Conservation (phyloP, 2,888 invertebrate species). For the Pseudanteris insignis region DNA sequence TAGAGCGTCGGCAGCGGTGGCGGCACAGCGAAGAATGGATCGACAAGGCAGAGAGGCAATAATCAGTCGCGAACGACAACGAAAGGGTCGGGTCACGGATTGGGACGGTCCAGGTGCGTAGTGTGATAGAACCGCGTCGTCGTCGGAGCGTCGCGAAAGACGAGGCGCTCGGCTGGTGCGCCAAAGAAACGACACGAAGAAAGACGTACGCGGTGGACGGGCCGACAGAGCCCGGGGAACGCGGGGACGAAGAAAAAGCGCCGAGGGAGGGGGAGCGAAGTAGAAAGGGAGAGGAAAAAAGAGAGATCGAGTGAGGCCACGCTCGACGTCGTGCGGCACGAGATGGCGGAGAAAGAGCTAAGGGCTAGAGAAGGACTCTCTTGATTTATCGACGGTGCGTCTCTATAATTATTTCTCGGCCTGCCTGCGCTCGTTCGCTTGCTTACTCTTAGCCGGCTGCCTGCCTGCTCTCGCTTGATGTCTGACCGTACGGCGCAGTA, state of each 20-base stretch:
- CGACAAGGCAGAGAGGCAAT: slow-evolving; percentile 26
- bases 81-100: slow-evolving; percentile 27
- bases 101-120: slow-evolving; percentile 39
- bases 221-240: slow-evolving; percentile 23
- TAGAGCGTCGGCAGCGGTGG: not conserved
- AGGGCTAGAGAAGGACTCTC: slow-evolving; percentile 52
- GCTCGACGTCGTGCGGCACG: slow-evolving; percentile 37
- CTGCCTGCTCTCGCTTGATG: slow-evolving; percentile 23
- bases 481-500: slow-evolving; percentile 18
- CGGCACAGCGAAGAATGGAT: not conserved
- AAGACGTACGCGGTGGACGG: slow-evolving; percentile 18
- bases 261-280: slow-evolving; percentile 14
- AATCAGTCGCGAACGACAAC: slow-evolving; percentile 28
- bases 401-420: slow-evolving; percentile 64
- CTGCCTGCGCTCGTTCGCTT: slow-evolving; percentile 48
- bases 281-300: slow-evolving; percentile 13
- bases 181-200: slow-evolving; percentile 4
- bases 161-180: slow-evolving; percentile 3
- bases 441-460: slow-evolving; percentile 14
- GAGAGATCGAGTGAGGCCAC: slow-evolving; percentile 22
- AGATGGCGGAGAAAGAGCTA: slow-evolving; percentile 43
- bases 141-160: slow-evolving; percentile 43
- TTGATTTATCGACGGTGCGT: slow-evolving; percentile 65
- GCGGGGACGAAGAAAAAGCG: not conserved
- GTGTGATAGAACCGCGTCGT: slow-evolving; percentile 55